Evolutionary conservation across 2,113 vertebrate genomes (phyloP).

Genomic region (Chinchilla lanigera): DNA sequence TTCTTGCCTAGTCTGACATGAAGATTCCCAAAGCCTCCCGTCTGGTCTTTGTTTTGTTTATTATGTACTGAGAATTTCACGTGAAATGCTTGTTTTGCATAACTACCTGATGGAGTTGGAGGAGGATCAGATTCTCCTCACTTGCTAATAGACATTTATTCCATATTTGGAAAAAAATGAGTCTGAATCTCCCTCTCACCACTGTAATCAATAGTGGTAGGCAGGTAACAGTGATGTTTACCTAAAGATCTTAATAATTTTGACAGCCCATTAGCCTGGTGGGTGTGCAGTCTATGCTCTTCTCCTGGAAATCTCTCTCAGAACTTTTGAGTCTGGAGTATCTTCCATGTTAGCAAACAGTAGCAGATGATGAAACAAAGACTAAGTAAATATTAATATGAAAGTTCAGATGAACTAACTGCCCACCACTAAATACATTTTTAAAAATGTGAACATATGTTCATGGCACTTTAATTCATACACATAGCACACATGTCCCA

Average conservation of each 20-base stretch:
- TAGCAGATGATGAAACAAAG: not conserved
- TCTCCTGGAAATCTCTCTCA: not conserved
- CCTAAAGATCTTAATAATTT: not conserved
- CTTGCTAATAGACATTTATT: not conserved
- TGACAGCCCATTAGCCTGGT: not conserved
- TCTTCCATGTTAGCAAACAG: not conserved
- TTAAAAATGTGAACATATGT: not conserved
- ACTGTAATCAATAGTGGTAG: not conserved
- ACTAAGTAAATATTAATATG: not conserved
- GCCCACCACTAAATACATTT: not conserved
- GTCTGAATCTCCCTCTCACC: not conserved
- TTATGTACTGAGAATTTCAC: not conserved
- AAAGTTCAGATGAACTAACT: not conserved
- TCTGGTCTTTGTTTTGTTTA: not conserved
- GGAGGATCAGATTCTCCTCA: not conserved
- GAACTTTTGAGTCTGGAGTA: not conserved
- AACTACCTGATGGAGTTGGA: not conserved
- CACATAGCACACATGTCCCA: not conserved
- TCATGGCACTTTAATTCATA: not conserved
- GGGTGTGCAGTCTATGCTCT: not conserved
- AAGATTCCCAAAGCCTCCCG: not conserved
- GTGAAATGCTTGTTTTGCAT: not conserved
- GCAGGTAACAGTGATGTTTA: not conserved
- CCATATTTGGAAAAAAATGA: not conserved
- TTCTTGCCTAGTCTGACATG: not conserved